Base-by-base conservation (phyloP, 2,113 vertebrate genomes). In the Heptranchias perlo region DNA sequence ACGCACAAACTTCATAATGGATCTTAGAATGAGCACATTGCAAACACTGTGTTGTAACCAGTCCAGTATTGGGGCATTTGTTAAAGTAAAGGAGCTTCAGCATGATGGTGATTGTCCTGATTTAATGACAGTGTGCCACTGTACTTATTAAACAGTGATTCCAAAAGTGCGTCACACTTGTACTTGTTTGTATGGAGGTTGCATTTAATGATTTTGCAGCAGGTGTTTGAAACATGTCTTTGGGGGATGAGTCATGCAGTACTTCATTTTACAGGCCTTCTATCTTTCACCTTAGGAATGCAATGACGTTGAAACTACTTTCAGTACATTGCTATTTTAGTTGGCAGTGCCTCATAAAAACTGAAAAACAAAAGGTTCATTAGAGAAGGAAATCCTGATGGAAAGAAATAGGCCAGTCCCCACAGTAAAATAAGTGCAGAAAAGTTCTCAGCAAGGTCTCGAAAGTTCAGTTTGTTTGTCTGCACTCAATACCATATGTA, bases 131-230 rank as follows among this genome's bases (percentile, higher is more conserved):
- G 87, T 35, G 13, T 91, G 28, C 87, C 49, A 58, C 49, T 31
- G 25, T 18, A 58, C 52, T 58, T 91, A 58, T 58, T 91, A 91
- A 91, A 54, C 54, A 87, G 84, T 52, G 52, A 52, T 52, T 52
- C 47, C 47, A 52, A 87, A 31, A 52, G 78, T 91, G 87, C 87
- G 87, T 91, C 87, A 91, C 52, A 58, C 87, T 87, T 47, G 16
- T 82, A 82, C 47, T 52, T 49, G 87, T 14, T 91, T 91, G 52
- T 58, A 91, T 5, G 87, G 87, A 91, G 28, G 28, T 54, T 91
- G 49, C 25, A 91, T 91, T 91, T 91, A 91, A 91, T 58, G 87
- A 91, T 91, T 54, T 35, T 91, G 87, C 52, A 91, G 87, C 52
- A 91, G 87, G 52, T 91, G 87, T 91, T 58, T 58, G 87, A 52